Evolutionary conservation across 2,113 vertebrate species (phyloP).

Genomic region (Empidonax alnorum): DNA sequence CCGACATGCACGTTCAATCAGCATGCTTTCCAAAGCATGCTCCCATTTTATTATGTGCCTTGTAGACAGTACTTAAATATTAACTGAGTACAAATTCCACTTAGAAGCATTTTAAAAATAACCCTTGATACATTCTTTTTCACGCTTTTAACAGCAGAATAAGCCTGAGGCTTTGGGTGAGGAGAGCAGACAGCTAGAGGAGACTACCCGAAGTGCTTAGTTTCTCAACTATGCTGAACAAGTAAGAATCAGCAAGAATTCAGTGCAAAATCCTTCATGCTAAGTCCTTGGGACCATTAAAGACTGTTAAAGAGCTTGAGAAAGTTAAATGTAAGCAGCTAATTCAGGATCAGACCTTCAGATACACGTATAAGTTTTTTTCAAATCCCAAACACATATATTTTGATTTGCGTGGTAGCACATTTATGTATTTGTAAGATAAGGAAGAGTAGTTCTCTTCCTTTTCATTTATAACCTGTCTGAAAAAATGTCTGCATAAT

Average conservation of each 20-base stretch:
- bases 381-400: not conserved
- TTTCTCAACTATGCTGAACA: not conserved
- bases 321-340: not conserved
- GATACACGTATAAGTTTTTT: not conserved
- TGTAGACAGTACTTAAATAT: conserved; percentile 31
- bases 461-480: not conserved
- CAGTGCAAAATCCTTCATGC: not conserved
- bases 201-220: not conserved
- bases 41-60: conserved; percentile 15
- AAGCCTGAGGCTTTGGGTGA: not conserved
- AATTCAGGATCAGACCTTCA: not conserved
- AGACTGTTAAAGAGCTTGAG: not conserved
- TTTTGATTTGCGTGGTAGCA: not conserved
- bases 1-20: not conserved
- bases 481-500: not conserved
- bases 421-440: not conserved
- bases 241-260: not conserved
- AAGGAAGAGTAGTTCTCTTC: not conserved
- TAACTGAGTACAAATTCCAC: conserved; percentile 21
- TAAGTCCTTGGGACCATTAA: no score
- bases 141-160: not conserved
- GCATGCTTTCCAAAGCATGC: not conserved
- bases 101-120: conserved; percentile 39
- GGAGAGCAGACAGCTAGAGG: not conserved
- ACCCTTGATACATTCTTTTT: not conserved